Conservation (phyloP, 2,113 vertebrate species). For the Hippotragus niger region DNA sequence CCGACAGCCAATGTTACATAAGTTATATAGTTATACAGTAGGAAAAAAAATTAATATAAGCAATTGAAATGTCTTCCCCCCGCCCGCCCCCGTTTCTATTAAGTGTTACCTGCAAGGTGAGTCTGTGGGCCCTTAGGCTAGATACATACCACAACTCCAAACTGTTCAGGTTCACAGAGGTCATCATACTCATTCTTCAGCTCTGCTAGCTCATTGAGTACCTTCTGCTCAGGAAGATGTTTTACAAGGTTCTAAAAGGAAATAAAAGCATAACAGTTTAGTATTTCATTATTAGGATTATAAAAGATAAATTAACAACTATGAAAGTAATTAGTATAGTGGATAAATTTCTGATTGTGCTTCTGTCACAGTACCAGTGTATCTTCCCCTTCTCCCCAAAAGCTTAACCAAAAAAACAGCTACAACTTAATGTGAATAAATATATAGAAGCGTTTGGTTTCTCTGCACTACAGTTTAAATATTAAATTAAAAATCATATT, state of each 20-base stretch:
- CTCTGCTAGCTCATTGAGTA: slow-evolving; percentile 91
- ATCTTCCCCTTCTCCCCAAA: background rate
- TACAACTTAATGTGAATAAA: background rate
- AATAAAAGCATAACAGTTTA: slow-evolving; percentile 48
- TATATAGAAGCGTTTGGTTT: background rate
- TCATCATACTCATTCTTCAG: slow-evolving; percentile 94
- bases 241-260: slow-evolving; percentile 94
- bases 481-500: background rate
- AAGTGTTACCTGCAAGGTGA: background rate
- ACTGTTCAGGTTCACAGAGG: slow-evolving; percentile 95
- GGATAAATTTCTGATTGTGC: background rate
- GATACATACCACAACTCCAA: slow-evolving; percentile 96
- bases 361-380: background rate
- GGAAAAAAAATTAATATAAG: slow-evolving; percentile 6
- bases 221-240: slow-evolving; percentile 96
- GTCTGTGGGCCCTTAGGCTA: background rate
- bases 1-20: background rate
- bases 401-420: background rate
- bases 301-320: background rate
- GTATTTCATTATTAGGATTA: background rate
- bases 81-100: background rate
- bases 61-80: background rate
- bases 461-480: background rate
- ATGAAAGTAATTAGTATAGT: background rate
- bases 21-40: slow-evolving; percentile 2